Conservation (phyloP, 2,888 invertebrate genomes). For the Eulithis prunata region DNA sequence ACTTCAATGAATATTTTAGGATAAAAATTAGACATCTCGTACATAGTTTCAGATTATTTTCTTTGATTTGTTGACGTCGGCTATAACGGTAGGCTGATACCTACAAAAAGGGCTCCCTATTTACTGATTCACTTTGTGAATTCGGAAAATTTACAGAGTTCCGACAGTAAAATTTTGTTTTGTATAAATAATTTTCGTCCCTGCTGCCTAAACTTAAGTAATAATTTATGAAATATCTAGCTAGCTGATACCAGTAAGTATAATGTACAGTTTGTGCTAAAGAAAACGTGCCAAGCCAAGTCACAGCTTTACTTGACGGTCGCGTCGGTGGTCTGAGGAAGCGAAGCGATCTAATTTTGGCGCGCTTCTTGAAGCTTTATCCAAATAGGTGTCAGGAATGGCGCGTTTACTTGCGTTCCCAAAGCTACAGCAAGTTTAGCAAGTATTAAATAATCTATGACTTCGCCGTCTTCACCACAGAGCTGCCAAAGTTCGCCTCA, state of each 20-base stretch:
- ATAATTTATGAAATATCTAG: slow-evolving; percentile 8
- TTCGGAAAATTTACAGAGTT: slow-evolving; percentile 3
- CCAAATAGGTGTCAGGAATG: slow-evolving; percentile 10
- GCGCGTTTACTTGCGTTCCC: slow-evolving; percentile 4
- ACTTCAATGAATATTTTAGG: too few species aligned
- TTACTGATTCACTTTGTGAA: slow-evolving; percentile 16
- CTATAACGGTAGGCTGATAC: too few species aligned
- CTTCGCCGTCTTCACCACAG: slow-evolving; percentile 4
- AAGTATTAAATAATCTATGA: slow-evolving; percentile 13
- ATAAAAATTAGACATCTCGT: too few species aligned
- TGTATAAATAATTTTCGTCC: neutral
- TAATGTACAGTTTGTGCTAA: neutral
- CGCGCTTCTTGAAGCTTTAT: slow-evolving; percentile 16
- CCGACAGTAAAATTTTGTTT: slow-evolving; percentile 1
- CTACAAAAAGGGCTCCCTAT: slow-evolving; percentile 13
- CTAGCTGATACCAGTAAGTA: neutral
- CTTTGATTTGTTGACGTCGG: too few species aligned
- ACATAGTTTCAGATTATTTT: too few species aligned
- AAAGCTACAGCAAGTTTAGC: slow-evolving; percentile 3
- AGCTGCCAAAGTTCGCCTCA: slow-evolving; percentile 11
- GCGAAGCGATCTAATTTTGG: slow-evolving; percentile 16
- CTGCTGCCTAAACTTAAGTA: neutral
- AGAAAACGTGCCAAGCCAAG: slow-evolving; percentile 10
- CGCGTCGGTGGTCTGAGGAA: slow-evolving; percentile 11
- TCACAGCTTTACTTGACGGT: slow-evolving; percentile 13